Base-by-base conservation (phyloP, 2,113 vertebrate species). In the Galemys pyrenaicus region DNA sequence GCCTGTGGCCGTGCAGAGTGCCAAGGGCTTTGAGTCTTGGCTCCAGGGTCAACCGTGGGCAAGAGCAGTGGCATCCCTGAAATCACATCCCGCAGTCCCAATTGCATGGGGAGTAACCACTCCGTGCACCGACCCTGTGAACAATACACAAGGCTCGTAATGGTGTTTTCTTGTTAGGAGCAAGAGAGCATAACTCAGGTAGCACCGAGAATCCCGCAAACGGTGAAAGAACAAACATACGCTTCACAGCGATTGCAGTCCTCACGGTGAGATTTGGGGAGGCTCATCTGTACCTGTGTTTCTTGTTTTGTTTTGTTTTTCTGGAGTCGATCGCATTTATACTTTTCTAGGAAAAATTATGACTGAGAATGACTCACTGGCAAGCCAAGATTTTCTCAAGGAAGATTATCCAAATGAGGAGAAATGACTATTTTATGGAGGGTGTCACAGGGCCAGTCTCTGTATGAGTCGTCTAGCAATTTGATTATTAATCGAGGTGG, bases 301-400 rank as follows among this genome's bases (percentile, higher is more conserved):
- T 87, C n/a, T 65, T 32, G 9, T 65, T 65, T 13, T 75, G 11
- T 44, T 44, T 44, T 70, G 81, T 64, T 65, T 62, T 51, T 70
- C 22, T 49, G 51, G 35, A 30, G 28, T 77, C 67, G 30, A 81
- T 32, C 68, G 32, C 13, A 60, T 85, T 26, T 81, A 62, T 71
- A 82, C 39, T 8, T 94, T 83, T 85, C 60, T 82, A 87, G 70
- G 73, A 74, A 80, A 93, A 32, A 54, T 56, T 77, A 78, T 49
- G 49, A 86, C 65, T 84, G 22, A 39, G 70, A 89, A n/a, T 64
- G 32, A 32, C 39, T 92, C 46, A 70, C 32, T 88, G 56, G 91
- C 13, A 75, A 87, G 75, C 32, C 19, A 16, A 86, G 46, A 64
- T 64, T 89, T 73, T 93, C 81, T 93, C n/a, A 85, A 73, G 37